Evolutionary conservation across 2,797 vertebrate species (phyloP), one percentile per base, ranked within the genome.

Genomic region (Mastacembelus armatus): DNA sequence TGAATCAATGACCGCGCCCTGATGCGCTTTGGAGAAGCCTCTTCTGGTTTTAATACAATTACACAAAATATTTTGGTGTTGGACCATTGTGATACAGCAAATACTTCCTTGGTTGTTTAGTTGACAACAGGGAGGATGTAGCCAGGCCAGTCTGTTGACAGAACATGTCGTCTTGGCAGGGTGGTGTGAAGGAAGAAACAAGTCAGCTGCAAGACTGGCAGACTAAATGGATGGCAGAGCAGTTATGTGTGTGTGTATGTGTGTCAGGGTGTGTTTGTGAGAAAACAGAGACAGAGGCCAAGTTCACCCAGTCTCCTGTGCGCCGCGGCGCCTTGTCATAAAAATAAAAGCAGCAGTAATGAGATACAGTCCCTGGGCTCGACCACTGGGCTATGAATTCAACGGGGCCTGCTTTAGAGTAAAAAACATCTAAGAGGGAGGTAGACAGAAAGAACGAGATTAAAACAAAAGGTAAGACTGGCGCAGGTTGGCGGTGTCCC

Each of bases 271-370:
- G 24, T n/a, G n/a, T n/a, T n/a, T n/a, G n/a, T n/a, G n/a, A n/a
- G n/a, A n/a, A n/a, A n/a, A 43, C 7, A 39, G 27, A 21, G 52
- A 52, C 21, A 59, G 61, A 58, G 80, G 60, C 73, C 87, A 91
- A 91, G 83, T 89, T 88, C 84, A 89, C 70, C 36, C 47, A 43
- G 62, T 64, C 71, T 74, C 69, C 66, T 45, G 45, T 67, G 59
- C 77, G 44, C 54, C 71, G 35, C 30, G 40, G 57, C 65, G 42
- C 66, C 38, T 83, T 80, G 81, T 82, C 88, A 89, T 92, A 90
- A 91, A 91, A 90, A 90, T 89, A 89, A 89, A 89, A 89, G 74
- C 77, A 63, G 70, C 58, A 71, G 89, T 91, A 92, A 92, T 80
- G 78, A 63, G 89, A 92, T 90, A 81, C 85, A 83, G 83, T 74